These are phyloP conservation scores for Exaiptasia diaphana DNA, from an alignment of 64 coral and sea anemone species.

Conservation along the genomic window DNA sequence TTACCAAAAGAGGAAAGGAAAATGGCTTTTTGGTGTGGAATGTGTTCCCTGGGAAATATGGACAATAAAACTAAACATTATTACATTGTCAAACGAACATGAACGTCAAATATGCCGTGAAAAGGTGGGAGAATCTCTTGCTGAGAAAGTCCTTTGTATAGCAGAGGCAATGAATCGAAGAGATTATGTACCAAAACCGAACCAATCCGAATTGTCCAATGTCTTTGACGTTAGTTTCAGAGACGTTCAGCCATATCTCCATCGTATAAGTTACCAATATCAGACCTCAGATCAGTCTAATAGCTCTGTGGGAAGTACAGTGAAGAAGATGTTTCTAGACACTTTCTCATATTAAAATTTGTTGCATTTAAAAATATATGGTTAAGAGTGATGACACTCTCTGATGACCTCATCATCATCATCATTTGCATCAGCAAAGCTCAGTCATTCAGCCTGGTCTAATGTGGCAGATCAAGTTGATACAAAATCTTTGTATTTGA, in stretches of 20 bases:
- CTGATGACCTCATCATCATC: too few species aligned
- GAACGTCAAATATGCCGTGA: conserved; percentile 93
- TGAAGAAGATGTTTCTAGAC: conserved; percentile 86
- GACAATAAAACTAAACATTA: conserved; percentile 83
- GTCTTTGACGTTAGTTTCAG: conserved; percentile 79
- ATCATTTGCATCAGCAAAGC: too few species aligned
- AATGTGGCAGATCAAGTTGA: too few species aligned
- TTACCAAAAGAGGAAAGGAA: conserved; percentile 95
- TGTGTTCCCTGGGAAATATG: conserved; percentile 97
- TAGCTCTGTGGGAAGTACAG: conserved; percentile 75
- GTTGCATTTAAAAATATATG: neutral
- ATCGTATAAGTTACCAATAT: conserved; percentile 75
- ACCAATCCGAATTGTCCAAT: conserved; percentile 78
- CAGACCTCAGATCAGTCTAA: conserved; percentile 71
- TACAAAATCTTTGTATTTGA: too few species aligned
- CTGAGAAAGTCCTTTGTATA: conserved; percentile 90
- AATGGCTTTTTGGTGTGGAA: conserved; percentile 94
- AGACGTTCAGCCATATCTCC: conserved; percentile 80
- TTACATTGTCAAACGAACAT: conserved; percentile 67
- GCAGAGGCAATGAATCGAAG: conserved; percentile 91
- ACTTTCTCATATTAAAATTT: conserved; percentile 93
- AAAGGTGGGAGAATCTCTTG: conserved; percentile 85
- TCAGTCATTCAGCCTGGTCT: too few species aligned
- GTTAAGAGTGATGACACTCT: too few species aligned
- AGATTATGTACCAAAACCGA: conserved; percentile 93